These are phyloP conservation scores for Drosophila carrolli DNA, from an alignment of 1,140 invertebrate genomes.

Conservation along the genomic window DNA sequence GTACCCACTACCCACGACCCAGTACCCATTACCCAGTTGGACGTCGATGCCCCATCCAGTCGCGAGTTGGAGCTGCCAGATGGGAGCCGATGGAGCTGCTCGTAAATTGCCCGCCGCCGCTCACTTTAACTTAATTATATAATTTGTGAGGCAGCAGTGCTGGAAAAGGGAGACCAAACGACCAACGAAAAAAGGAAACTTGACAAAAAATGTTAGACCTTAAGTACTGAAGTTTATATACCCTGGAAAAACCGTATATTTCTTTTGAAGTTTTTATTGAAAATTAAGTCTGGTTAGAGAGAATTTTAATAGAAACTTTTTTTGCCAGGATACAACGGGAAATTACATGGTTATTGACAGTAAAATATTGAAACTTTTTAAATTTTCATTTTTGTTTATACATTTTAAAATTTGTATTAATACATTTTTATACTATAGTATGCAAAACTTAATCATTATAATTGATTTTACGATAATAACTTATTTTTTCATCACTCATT, in stretches of 20 bases:
- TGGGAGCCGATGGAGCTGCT: constrained; percentile 39
- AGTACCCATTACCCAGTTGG: constrained; percentile 13
- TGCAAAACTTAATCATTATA: no score
- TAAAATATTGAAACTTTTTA: no score
- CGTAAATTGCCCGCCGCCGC: constrained; percentile 64
- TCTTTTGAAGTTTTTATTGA: no score
- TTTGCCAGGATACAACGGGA: no score
- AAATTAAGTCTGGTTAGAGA: no score
- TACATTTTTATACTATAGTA: no score
- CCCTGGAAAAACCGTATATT: constrained; percentile 4
- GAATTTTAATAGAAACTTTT: no score
- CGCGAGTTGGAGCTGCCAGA: constrained; percentile 42
- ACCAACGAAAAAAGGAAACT: constrained; percentile 24
- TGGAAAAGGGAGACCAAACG: constrained; percentile 25
- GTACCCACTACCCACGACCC: constrained; percentile 4
- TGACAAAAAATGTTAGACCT: constrained; percentile 6
- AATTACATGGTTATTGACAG: no score
- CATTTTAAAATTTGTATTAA: no score
- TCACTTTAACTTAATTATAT: constrained; percentile 83
- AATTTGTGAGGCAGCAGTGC: constrained; percentile 60
- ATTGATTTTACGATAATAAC: no score
- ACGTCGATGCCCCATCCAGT: constrained; percentile 2
- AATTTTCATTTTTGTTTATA: no score
- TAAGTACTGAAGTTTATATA: constrained; percentile 1
- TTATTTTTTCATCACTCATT: no score